Base-by-base conservation (phyloP, 2,888 invertebrate genomes). In the Muscina levida region DNA sequence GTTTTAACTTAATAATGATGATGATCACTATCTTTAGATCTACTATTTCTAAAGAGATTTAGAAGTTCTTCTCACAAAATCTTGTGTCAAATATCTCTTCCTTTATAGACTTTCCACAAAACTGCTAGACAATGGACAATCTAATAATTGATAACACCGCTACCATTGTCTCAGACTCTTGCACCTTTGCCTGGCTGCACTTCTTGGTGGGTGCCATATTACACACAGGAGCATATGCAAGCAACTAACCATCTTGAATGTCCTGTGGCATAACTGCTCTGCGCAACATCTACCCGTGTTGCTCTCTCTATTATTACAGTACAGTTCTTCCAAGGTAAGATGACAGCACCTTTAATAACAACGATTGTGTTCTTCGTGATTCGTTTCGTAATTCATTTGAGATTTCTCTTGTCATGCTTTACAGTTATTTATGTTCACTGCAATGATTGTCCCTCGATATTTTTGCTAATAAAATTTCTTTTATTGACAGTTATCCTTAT, bases 401-500 rank as follows among this genome's bases (percentile, higher is more conserved):
- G 42, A 67, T 74, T 31, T 79, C 72, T 75, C 62, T 70, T 79
- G 81, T 80, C 82, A 83, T 82, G 80, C 68, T 82, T 79, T 81
- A 84, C 83, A 73, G 84, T 84, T 84, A 84, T 84, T 84, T 83
- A 82, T 82, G 72, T 53, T 31, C 37, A 15, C 59, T 26, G 46
- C 24, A 22, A 17, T 70, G 48, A 57, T 79, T 73, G 73, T 83
- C 72, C 74, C 53, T 76, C 8, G 31, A 8, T 66, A 68, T 76
- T 78, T 73, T 73, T 81, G 78, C 70, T 70, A 80, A 81, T 81
- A 81, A 78, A 80, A 80, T 67, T 72, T 77, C 65, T 65, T 15
- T 75, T 57, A 78, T 74, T 67, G 79, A 78, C 79, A 82, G 82
- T 82, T 82, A 82, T 82, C 81, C 76, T 72, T 77, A 67, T 72